Base-by-base conservation (phyloP, 1,140 invertebrate species). In the Lycorma delicatula region DNA sequence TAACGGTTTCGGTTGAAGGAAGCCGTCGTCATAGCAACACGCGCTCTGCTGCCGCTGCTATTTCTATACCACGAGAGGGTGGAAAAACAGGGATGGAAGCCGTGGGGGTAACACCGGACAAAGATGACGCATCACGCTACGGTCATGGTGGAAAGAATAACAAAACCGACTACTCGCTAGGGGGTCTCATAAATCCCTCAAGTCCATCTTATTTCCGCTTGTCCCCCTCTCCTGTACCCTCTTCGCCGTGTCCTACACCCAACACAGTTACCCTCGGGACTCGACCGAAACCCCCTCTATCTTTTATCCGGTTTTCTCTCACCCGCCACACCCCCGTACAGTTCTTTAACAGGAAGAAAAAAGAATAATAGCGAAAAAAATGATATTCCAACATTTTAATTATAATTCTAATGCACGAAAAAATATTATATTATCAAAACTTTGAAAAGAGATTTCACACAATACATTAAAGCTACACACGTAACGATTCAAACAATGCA, bases 131-230 rank as follows among this genome's bases (percentile, higher is more conserved):
- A 44, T 16, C 41, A 44, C 41, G 41, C n/a, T n/a, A 44, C 23
- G 41, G 41, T 44, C 41, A 44, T 44, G 41, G 2, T 44, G 41
- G 3, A 44, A 44, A 44, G 41, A 44, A 44, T 44, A 44, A 44
- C 41, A 44, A 44, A 44, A 44, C 41, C 41, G 41, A 20, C 41
- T 16, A 9, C 36, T 3, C 31, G 31, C 41, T n/a, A 22, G 41
- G 41, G 41, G 41, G 16, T 5, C 2, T 9, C 41, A 44, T 44
- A 44, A 44, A 44, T 44, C 41, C 41, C 41, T 44, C 41, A 44
- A 44, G 41, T 44, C 41, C 41, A 44, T 44, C 41, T 44, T 44
- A 44, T 44, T 44, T 44, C 41, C 41, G 41, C 41, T 44, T 44
- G 41, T 44, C 41, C 41, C 41, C 36, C 41, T 22, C 41, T 44